phyloP scores from a whole-genome alignment of 2,888 invertebrate genomes.

The Magallana nippona region DNA sequence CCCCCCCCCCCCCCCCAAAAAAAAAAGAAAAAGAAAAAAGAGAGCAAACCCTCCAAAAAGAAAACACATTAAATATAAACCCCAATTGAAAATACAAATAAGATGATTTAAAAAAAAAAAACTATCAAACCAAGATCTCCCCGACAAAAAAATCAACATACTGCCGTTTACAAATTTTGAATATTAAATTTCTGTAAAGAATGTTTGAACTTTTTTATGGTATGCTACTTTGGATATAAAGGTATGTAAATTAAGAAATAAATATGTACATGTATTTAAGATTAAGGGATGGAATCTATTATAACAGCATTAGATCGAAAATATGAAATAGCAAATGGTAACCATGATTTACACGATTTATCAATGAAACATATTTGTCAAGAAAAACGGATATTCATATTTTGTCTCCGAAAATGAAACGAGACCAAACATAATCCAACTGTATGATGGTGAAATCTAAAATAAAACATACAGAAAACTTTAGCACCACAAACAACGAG shows the following conservation, averaged over 20 bases:
- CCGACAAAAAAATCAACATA: too few relatives aligned
- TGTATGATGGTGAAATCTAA: background rate
- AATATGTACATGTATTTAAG: too few relatives aligned
- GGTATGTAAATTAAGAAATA: too few relatives aligned
- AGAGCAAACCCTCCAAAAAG: background rate
- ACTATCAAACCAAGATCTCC: too few relatives aligned
- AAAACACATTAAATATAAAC: background rate
- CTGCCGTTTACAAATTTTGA: too few relatives aligned
- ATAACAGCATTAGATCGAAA: background rate
- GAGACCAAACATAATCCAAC: background rate
- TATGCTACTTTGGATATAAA: too few relatives aligned
- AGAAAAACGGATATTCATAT: background rate
- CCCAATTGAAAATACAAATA: too few relatives aligned
- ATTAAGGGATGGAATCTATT: background rate
- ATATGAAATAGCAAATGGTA: slow-evolving; percentile 22
- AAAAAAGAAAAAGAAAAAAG: background rate
- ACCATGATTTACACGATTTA: background rate
- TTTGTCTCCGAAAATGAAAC: slow-evolving; percentile 25
- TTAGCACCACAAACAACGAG: slow-evolving; percentile 10
- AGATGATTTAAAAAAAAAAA: too few relatives aligned
- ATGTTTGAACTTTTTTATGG: too few relatives aligned
- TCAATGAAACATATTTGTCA: background rate
- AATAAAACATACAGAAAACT: background rate
- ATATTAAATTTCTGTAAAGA: too few relatives aligned
- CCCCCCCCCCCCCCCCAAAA: too few relatives aligned